Evolutionary conservation across 2,888 invertebrate species (phyloP).

Genomic region (Tridacna crocea): DNA sequence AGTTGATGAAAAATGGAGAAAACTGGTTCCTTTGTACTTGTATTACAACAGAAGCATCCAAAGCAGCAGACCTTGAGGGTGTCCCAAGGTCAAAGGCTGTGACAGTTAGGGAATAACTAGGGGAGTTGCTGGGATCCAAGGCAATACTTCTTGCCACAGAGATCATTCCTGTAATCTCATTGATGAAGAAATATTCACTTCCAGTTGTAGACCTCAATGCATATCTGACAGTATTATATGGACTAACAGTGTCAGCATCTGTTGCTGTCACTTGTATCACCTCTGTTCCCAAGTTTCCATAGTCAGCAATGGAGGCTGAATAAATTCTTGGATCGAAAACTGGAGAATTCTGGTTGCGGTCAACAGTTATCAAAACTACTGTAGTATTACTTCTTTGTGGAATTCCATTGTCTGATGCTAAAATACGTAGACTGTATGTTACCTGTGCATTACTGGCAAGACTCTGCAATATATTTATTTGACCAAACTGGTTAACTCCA

Average conservation of each 20-base stretch:
- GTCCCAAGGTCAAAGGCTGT: conserved; percentile 70
- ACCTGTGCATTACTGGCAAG: conserved; percentile 36
- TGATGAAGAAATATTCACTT: conserved; percentile 72
- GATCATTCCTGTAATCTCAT: conserved; percentile 69
- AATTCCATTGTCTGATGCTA: conserved; percentile 72
- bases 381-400: conserved; percentile 69
- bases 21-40: conserved; percentile 64
- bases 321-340: conserved; percentile 53
- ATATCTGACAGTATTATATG: conserved; percentile 69
- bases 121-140: conserved; percentile 60
- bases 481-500: conserved; percentile 68
- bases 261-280: conserved; percentile 63
- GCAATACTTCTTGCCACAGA: conserved; percentile 71
- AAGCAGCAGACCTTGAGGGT: conserved; percentile 51
- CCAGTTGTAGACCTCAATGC: conserved; percentile 49
- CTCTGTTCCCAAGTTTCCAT: conserved; percentile 58
- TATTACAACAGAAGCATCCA: conserved; percentile 63
- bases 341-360: conserved; percentile 68
- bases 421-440: conserved; percentile 60
- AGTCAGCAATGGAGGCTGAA: conserved; percentile 57
- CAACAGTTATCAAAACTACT: conserved; percentile 63
- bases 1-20: conserved; percentile 57
- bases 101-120: conserved; percentile 42
- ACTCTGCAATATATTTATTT: conserved; percentile 54
- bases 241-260: conserved; percentile 65